Evolutionary conservation across 2,888 invertebrate species (phyloP), one percentile per base, ranked within the genome.

Genomic region (Epicampocera succincta): DNA sequence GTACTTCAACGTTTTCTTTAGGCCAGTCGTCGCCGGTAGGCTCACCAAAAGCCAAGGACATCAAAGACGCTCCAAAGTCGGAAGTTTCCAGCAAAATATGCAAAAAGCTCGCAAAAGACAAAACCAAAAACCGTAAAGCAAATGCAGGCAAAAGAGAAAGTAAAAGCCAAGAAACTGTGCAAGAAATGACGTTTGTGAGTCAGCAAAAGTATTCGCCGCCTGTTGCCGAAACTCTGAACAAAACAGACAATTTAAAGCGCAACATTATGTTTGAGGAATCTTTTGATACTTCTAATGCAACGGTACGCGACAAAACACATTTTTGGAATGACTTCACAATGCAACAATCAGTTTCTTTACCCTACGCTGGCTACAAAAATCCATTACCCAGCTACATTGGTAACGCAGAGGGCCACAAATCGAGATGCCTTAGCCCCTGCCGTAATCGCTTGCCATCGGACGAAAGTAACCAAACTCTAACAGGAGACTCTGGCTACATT

Each of bases 221-320:
- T 17, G 11, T 4, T 11, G 21, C 33, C 4, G 61, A 58, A n/a
- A 11, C 42, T 8, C 19, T 3, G 6, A 0, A 44, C 15, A 63
- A 63, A 13, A 11, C 8, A 4, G 60, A 81, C 3, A 58, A 60
- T 40, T 15, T 48, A 58, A 56, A 66, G 15, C 61, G 42, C 12
- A 56, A 63, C 0, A 5, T 46, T 12, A 19, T 44, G 15, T 42
- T 56, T 60, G 80, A 80, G 17, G 33, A 77, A 17, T 40, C 66
- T 1, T 15, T 48, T 1, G 40, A 71, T 1, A 83, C 84, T 3
- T 78, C 83, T 2, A 92, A 92, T 81, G 92, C 91, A 83, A 93
- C 94, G 66, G 94, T 96, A 17, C 90, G 94, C 61, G 94, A 95
- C 87, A 94, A 94, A 87, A 94, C 95, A 0, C 93, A 92, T 88